Evolutionary conservation across 2,888 invertebrate genomes (phyloP).

Genomic region (Lasioglossum lativentre): DNA sequence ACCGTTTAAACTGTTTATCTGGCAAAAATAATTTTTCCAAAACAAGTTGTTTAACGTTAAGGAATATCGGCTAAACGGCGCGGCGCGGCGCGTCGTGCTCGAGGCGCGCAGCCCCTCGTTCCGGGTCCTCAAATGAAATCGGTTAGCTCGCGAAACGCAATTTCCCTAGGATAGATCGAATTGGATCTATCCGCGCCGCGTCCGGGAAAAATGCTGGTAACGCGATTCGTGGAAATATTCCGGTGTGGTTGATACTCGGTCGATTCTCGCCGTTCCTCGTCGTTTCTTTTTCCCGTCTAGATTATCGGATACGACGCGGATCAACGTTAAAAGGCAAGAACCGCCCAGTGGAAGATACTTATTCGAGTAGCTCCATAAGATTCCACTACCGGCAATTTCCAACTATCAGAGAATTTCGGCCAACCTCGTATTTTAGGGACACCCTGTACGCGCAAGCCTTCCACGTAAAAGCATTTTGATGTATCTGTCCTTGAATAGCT

Average conservation of each 20-base stretch:
- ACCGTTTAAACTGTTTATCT: no score
- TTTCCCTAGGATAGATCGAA: slow-evolving; percentile 69
- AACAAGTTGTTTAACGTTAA: no score
- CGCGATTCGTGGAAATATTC: slow-evolving; percentile 64
- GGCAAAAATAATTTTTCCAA: no score
- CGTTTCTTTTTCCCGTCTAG: slow-evolving; percentile 49
- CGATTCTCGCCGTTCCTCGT: slow-evolving; percentile 30
- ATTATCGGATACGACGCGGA: background rate
- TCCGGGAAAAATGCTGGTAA: slow-evolving; percentile 58
- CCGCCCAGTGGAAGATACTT: background rate
- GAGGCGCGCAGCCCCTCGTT: background rate
- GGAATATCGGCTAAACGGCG: no score
- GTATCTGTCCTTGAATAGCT: background rate
- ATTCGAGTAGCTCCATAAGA: background rate
- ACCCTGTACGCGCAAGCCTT: background rate
- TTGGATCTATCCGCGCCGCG: slow-evolving; percentile 63
- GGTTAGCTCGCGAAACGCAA: slow-evolving; percentile 51
- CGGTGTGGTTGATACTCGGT: slow-evolving; percentile 39
- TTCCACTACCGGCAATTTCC: background rate
- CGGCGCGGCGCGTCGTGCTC: no score
- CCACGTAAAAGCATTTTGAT: background rate
- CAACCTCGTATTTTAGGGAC: background rate
- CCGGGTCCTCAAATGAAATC: slow-evolving; percentile 23
- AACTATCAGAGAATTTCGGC: background rate
- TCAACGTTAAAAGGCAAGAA: background rate